A percentile compares a stretch with the other conserved stretches of the same genome.
phyloP scores from a whole-genome alignment of 1,140 invertebrate species.

The Homalodisca vitripennis region DNA sequence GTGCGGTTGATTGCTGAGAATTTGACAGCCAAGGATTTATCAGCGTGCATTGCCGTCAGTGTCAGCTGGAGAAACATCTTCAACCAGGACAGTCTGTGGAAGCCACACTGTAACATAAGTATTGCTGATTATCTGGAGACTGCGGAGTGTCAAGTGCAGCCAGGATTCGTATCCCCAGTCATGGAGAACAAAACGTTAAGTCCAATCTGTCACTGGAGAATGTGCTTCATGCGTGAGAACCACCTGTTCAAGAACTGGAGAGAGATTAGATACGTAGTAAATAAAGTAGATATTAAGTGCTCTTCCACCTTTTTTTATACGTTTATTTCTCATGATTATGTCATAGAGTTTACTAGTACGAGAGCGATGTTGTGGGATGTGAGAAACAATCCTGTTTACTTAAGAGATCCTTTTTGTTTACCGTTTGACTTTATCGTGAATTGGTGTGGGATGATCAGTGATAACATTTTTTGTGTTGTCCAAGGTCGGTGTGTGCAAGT shows the following conservation, averaged over 20 bases:
- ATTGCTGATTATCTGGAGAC: neutral
- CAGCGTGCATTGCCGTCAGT: neutral
- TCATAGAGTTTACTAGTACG: no score
- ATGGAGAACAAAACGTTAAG: neutral
- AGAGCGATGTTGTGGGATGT: no score
- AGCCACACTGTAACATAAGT: neutral
- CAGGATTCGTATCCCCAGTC: neutral
- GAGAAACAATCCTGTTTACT: no score
- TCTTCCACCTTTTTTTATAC: no score
- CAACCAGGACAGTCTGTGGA: neutral
- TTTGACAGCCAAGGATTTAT: neutral
- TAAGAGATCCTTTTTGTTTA: no score
- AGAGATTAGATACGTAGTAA: neutral
- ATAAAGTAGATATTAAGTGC: no score
- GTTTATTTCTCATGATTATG: no score
- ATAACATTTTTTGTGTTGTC: no score
- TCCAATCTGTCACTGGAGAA: neutral
- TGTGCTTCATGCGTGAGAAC: neutral
- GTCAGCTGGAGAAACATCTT: neutral
- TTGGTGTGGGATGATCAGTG: no score
- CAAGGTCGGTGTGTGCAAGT: no score
- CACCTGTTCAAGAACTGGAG: neutral
- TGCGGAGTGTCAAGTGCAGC: neutral
- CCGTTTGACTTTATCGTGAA: no score
- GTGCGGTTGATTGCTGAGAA: no score